Evolutionary conservation across 2,888 invertebrate species (phyloP).

Genomic region (Drosophila peninsularis): DNA sequence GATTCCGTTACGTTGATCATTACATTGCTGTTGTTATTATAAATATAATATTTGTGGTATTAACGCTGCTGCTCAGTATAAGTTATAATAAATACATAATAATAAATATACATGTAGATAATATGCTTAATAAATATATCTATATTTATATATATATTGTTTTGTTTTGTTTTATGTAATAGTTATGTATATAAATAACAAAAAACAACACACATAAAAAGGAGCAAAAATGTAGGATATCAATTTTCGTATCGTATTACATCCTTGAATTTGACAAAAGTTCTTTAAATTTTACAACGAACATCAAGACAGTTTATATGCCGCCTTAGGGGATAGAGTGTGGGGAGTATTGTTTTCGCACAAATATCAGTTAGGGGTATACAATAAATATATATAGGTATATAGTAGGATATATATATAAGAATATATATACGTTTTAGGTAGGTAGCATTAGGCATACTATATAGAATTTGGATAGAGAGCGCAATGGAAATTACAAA

Average conservation of each 20-base stretch:
- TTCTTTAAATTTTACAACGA: conserved; percentile 62
- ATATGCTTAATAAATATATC: conserved; percentile 81
- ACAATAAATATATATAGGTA: conserved; percentile 58
- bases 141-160: conserved; percentile 58
- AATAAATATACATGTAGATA: conserved; percentile 82
- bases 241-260: conserved; percentile 45
- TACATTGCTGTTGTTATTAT: conserved; percentile 47
- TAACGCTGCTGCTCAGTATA: conserved; percentile 69
- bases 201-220: conserved; percentile 83
- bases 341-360: conserved; percentile 72
- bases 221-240: conserved; percentile 71
- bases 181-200: conserved; percentile 82
- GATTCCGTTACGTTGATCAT: conserved; percentile 71
- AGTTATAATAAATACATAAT: conserved; percentile 81
- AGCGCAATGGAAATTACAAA: conserved; percentile 46
- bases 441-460: conserved; percentile 38
- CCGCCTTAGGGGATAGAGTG: conserved; percentile 43
- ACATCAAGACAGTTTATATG: conserved; percentile 55
- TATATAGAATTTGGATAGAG: conserved; percentile 47
- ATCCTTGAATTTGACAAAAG: conserved; percentile 57
- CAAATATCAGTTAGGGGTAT: conserved; percentile 64
- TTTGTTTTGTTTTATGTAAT: conserved; percentile 68
- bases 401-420: conserved; percentile 39
- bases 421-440: conserved; percentile 38
- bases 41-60: conserved; percentile 41